Evolutionary conservation across 2,113 vertebrate species (phyloP).

Genomic region (Siphamia tubifer): DNA sequence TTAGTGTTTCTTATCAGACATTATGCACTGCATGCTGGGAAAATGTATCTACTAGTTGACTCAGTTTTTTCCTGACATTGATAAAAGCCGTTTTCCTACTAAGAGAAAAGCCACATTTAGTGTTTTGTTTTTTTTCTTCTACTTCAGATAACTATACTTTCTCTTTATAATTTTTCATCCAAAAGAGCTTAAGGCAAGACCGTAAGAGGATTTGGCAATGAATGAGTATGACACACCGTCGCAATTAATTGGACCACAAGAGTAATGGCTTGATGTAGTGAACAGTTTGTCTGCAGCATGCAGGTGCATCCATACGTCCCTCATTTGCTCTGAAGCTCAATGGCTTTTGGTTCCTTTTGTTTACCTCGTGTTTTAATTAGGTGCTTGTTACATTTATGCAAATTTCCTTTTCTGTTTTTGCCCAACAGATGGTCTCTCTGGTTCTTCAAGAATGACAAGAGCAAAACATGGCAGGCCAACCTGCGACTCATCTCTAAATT

Average conservation of each 20-base stretch:
- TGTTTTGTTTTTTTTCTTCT: too few species aligned
- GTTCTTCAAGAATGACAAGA: conserved; percentile 99
- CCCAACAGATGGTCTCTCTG: conserved; percentile 94
- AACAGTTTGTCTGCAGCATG: neutral
- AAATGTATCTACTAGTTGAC: neutral
- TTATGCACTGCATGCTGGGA: neutral
- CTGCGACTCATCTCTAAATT: conserved; percentile 97
- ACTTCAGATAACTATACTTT: neutral
- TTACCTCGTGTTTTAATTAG: conserved; percentile 27
- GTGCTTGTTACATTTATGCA: conserved; percentile 20
- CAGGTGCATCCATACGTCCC: conserved; percentile 5
- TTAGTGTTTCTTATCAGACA: neutral
- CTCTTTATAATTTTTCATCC: neutral
- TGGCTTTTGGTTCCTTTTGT: conserved; percentile 8
- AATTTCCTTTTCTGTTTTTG: neutral
- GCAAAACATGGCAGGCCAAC: conserved; percentile 99
- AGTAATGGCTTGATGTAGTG: neutral
- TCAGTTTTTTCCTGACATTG: neutral
- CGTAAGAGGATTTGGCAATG: neutral
- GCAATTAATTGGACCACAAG: conserved; percentile 4
- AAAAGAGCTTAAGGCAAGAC: neutral
- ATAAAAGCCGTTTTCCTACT: neutral
- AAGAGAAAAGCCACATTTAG: neutral
- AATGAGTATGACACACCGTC: neutral
- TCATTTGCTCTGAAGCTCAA: conserved; percentile 2